These are phyloP conservation scores for Asobara japonica DNA, from an alignment of 1,140 invertebrate genomes.

Conservation along the genomic window DNA sequence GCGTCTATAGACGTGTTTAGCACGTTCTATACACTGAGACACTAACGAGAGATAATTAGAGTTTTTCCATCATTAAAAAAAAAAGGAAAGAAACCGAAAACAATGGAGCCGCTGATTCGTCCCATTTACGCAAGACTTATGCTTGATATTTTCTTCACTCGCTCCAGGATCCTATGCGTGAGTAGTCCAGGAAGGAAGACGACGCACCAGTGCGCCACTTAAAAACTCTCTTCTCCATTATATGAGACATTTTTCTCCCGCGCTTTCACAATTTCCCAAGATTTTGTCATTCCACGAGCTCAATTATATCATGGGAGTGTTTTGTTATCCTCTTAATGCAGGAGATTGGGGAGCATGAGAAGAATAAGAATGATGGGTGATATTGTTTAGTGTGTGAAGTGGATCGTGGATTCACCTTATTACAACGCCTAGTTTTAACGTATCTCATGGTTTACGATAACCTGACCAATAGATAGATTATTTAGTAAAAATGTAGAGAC, in stretches of 20 bases:
- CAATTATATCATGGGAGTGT: slow-evolving; percentile 11
- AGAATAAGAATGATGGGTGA: not conserved
- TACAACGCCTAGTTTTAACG: not conserved
- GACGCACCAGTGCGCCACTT: not conserved
- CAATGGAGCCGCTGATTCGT: not conserved
- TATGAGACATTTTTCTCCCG: not conserved
- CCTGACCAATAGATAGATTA: not conserved
- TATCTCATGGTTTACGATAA: not conserved
- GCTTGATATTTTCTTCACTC: not conserved
- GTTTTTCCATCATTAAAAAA: not conserved
- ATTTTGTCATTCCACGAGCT: not conserved
- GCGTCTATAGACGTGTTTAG: too few species aligned
- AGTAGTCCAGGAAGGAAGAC: not conserved
- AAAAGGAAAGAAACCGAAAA: not conserved
- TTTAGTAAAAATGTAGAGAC: not conserved
- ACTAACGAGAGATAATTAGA: not conserved
- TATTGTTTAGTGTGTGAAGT: not conserved
- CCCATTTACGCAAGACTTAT: slow-evolving; percentile 1
- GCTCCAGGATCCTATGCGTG: not conserved
- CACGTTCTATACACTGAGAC: not conserved
- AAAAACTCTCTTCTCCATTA: slow-evolving; percentile 7
- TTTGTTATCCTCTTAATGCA: not conserved
- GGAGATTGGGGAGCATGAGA: not conserved
- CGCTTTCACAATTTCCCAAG: slow-evolving; percentile 1
- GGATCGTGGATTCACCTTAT: not conserved